These are phyloP conservation scores for Paramormyrops kingsleyae DNA, from an alignment of 2,113 vertebrate genomes.

Conservation along the genomic window DNA sequence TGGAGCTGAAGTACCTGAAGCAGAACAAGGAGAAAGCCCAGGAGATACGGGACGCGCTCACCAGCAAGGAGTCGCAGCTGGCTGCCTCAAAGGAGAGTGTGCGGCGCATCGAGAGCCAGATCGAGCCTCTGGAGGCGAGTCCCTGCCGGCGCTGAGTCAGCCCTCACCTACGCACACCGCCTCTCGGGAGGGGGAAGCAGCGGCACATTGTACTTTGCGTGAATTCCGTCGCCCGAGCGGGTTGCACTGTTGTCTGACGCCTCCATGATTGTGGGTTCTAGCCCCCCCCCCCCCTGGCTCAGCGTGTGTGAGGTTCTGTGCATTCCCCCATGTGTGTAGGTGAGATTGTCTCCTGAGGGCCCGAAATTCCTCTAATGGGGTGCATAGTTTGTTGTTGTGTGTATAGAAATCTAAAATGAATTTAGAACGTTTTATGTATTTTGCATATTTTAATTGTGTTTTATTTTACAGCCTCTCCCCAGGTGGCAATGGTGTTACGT, in stretches of 20 bases:
- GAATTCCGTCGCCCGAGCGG: neutral
- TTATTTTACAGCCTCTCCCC: too few relatives aligned
- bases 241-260: neutral
- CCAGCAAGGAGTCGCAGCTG: slow-evolving; percentile 76
- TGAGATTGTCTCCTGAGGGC: neutral
- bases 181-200: neutral
- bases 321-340: neutral
- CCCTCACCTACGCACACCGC: neutral
- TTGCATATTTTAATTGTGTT: too few relatives aligned
- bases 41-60: slow-evolving; percentile 74
- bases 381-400: neutral
- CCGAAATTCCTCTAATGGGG: neutral
- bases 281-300: neutral
- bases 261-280: neutral
- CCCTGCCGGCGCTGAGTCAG: neutral
- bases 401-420: too few relatives aligned
- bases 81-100: slow-evolving; percentile 77
- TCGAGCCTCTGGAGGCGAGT: slow-evolving; percentile 83
- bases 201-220: neutral
- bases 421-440: too few relatives aligned
- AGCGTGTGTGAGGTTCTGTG: neutral
- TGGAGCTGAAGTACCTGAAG: slow-evolving; percentile 84
- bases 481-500: too few relatives aligned
- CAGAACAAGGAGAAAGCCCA: slow-evolving; percentile 90
- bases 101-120: slow-evolving; percentile 72